Base-by-base conservation (phyloP, 2,797 vertebrate genomes). In the Emydoidea blandingii region DNA sequence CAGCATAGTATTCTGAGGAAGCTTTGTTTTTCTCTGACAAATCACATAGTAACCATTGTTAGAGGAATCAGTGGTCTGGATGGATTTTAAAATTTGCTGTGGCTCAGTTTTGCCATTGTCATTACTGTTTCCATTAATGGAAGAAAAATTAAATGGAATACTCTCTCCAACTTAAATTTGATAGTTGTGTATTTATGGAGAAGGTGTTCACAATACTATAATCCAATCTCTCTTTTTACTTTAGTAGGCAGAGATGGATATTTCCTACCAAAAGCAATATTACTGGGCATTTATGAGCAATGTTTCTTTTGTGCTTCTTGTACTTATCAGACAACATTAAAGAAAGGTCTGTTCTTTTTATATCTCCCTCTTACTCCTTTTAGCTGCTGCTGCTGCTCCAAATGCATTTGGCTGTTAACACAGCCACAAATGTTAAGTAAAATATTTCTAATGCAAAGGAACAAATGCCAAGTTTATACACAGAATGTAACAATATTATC, bases 241-340 rank as follows among this genome's bases (percentile, higher is more conserved):
- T 88, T 31, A 23, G 5, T 79, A 89, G 79, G 49, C 3, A 91
- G 79, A 92, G 82, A 86, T 5, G 86, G 34, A 2, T 74, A 7
- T 4, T 54, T 86, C 79, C 80, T 83, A 14, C 47, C 18, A 21
- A 15, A 79, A 83, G 49, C 52, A 27, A 37, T 3, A 6, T 10
- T 52, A 0, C 0, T 4, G 12, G 47, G 53, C 3, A 37, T 57
- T 79, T 2, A 31, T 1, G 2, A 85, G 3, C 53, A 47, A 10
- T 53, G 10, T 44, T 37, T 49, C 25, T 6, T 83, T 47, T 44
- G 7, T 80, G 82, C 41, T 62, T 86, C 8, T 1, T 2, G 7
- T 9, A 79, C 11, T 1, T 34, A 44, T 54, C 12, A 49, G 3
- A 44, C 53, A 68, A 56, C 0, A 1, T 19, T 49, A 47, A 72